A percentile compares a stretch with the other conserved stretches of the same genome.
Conservation (phyloP, 1,140 invertebrate species). For the Globodera rostochiensis region DNA sequence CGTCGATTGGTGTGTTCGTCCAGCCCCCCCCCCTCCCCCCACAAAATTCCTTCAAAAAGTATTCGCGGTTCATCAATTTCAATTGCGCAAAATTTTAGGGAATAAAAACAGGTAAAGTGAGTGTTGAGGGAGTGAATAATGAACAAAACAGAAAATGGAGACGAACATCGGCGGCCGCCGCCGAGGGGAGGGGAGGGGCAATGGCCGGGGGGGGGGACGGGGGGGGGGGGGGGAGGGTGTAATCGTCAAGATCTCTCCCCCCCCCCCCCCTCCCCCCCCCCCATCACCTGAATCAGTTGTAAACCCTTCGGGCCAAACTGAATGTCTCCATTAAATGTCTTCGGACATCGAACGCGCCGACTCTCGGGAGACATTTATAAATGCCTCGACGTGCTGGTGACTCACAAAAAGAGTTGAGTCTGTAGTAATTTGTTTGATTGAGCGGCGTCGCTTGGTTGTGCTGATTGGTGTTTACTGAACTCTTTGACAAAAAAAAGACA, state of each 20-base stretch:
- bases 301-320: neutral
- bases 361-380: neutral
- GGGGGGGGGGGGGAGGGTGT: too few species aligned
- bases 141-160: neutral
- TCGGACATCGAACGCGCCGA: neutral
- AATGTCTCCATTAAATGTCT: neutral
- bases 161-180: neutral
- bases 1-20: neutral
- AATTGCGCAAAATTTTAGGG: neutral
- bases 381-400: neutral
- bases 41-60: neutral
- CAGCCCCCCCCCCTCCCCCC: too few species aligned
- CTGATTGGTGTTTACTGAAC: neutral
- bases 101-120: neutral
- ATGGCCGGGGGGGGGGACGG: too few species aligned
- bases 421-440: neutral
- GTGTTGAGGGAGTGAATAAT: neutral
- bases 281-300: neutral
- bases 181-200: neutral
- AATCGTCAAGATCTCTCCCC: neutral
- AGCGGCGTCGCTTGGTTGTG: neutral
- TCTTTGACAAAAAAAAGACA: too few species aligned
- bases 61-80: neutral
- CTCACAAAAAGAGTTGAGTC: neutral
- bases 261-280: too few species aligned